Evolutionary conservation across 2,113 vertebrate species (phyloP), one percentile per base, ranked within the genome.

Genomic region (Saccopteryx bilineata): DNA sequence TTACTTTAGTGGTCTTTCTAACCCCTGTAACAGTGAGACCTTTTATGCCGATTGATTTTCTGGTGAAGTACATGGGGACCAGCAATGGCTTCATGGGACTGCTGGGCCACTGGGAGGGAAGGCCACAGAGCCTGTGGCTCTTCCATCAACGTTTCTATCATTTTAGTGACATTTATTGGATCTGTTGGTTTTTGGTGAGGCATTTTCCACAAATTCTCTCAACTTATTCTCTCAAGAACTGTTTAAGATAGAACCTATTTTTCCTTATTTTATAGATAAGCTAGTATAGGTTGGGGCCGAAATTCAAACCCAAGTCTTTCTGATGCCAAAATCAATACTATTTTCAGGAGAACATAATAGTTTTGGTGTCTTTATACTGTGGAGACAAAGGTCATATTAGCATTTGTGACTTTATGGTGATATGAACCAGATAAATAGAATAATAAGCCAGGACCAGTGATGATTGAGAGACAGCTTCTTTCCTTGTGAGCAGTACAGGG

Each of bases 261-360:
- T 79, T 93, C 9, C n/a, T 95, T 71, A 56, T 92, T 80, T 94
- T 74, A 74, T 7, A 68, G 21, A 14, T 86, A 75, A 61, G 56
- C 23, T 82, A 60, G 46, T 18, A 33, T 90, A 60, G 21, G 54
- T 9, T 56, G 9, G 46, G 28, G 13, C 54, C 93, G 31, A 14
- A 91, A 90, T 84, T 92, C 46, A 92, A 52, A 39, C 4, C 5
- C 28, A 21, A 18, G 9, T 75, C 24, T 75, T 96, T 58, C 75
- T 75, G 14, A 58, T 79, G 58, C 26, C 24, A 76, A 85, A 93
- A 71, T 68, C 1, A 31, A 28, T 39, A 52, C 46, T 4, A 5
- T 92, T 76, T 78, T 31, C 28, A 61, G 15, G 39, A 58, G 21
- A 50, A 8, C 14, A 18, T 63, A 9, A 31, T 33, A 81, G 11